Evolutionary conservation across 37 sponge, comb jelly and placozoan species (phyloP).

Genomic region (Chondrilla cf. caribensis): DNA sequence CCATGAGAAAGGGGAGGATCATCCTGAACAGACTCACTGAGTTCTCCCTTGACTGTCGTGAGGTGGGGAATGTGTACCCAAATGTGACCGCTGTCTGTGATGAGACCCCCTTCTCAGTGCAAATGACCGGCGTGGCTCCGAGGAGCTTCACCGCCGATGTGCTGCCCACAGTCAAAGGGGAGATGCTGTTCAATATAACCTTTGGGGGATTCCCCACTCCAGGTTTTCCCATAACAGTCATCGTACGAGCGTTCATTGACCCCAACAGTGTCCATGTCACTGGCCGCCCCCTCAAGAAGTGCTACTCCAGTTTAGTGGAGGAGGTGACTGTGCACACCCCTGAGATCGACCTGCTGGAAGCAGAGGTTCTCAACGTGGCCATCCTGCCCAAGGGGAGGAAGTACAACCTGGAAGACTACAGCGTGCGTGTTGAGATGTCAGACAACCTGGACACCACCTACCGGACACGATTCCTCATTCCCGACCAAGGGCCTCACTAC

Average conservation of each 20-base stretch:
- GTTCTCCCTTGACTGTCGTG: slow-evolving; percentile 1
- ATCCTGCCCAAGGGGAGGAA: background rate
- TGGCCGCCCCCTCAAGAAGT: slow-evolving; percentile 14
- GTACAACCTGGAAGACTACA: slow-evolving; percentile 16
- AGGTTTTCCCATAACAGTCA: background rate
- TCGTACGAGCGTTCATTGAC: background rate
- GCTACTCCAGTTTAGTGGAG: slow-evolving; percentile 22
- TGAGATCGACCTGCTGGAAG: slow-evolving; percentile 61
- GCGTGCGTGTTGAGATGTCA: slow-evolving; percentile 37
- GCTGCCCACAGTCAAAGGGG: background rate
- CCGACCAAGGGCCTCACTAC: slow-evolving; percentile 1
- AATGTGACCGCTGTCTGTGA: background rate
- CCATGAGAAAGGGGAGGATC: background rate
- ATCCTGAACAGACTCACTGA: background rate
- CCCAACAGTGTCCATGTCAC: background rate
- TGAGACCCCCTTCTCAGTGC: background rate
- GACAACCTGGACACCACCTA: slow-evolving; percentile 66
- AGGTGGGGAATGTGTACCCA: slow-evolving; percentile 9
- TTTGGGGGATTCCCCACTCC: slow-evolving; percentile 15
- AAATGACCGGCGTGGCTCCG: background rate
- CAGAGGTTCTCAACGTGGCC: slow-evolving; percentile 36
- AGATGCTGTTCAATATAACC: slow-evolving; percentile 10
- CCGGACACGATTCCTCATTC: slow-evolving; percentile 28
- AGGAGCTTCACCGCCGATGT: background rate
- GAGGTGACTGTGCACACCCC: slow-evolving; percentile 43